Evolutionary conservation across 2,888 invertebrate species (phyloP), one percentile per base, ranked within the genome.

Genomic region (Tetrapedia diversipes): DNA sequence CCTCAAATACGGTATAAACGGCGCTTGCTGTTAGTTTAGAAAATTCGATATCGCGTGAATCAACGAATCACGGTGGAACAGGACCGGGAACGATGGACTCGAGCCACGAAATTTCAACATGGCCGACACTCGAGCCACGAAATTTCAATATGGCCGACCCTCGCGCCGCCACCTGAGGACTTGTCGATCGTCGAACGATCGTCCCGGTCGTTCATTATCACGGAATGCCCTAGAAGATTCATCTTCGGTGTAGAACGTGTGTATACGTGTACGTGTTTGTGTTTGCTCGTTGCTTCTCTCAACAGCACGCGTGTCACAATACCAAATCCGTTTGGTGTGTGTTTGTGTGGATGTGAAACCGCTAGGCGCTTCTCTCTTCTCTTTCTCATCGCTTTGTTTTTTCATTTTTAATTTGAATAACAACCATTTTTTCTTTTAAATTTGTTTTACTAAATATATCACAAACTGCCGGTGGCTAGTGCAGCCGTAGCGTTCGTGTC

Each of bases 391-490:
- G 24, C 43, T 29, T 67, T 53, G 57, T 43, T 63, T 32, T 81
- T 79, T 70, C 70, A 77, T 86, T 84, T 79, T 84, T 86, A 86
- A 87, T 87, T 88, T 86, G 86, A 88, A 88, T 89, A 89, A 90
- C 89, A 90, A 89, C 86, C 88, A 89, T 88, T 86, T 83, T 86
- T 85, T 79, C 74, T 77, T 85, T 81, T 69, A 81, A 88, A 87
- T 88, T 88, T 85, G 88, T 90, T 73, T 90, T 86, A 89, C 90
- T 91, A 90, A 90, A 90, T 91, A 91, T 91, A 91, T 91, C 91
- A 91, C 91, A 91, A 91, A 91, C 90, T 90, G 89, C 89, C 89
- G 89, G 88, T 87, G 88, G 88, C 77, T 82, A 85, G 78, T 82
- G 86, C 85, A 85, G 86, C 82, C 77, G 79, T 67, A 60, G 77